Evolutionary conservation across 2,888 invertebrate species (phyloP), one percentile per base, ranked within the genome.

Genomic region (Thymelicus sylvestris): DNA sequence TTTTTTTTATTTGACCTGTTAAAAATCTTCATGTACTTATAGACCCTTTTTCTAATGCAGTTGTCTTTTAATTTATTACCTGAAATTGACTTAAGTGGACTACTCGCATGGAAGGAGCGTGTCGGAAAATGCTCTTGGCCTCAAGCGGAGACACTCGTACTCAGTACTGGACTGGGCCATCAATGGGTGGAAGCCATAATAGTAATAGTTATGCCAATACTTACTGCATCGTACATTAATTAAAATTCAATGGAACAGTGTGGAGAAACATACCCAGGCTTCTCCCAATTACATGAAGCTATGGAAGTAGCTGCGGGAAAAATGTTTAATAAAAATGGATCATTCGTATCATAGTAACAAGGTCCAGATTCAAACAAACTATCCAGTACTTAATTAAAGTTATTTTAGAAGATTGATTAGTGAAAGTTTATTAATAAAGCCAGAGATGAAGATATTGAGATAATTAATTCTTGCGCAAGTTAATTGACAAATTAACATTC

Each of bases 401-500:
- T 83, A 84, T 86, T 83, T 38, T 79, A 80, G 80, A 88, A 91
- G 91, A 92, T 91, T 91, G 91, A 92, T 91, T 89, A 89, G 90
- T 89, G 85, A 88, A 92, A 92, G 89, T 91, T 92, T 89, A 86
- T 88, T 89, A 91, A 91, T 92, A 92, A 92, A 91, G 90, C 79
- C 88, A 86, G 86, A 86, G 88, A 83, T 87, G 87, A 87, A 89
- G 89, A 91, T 90, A 85, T 88, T 85, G 83, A 91, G 88, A 90
- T 91, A 92, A 92, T 92, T 91, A 91, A 92, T 92, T 92, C 91
- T 89, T 90, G 88, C 87, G 86, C 87, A 88, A 91, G 86, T 90
- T 92, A 92, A 92, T 92, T 91, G 90, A 91, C 91, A 91, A 89
- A 91, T 90, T 90, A 91, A 88, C 89, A 89, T 89, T 91, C 92